Evolutionary conservation across 1,140 invertebrate genomes (phyloP).

Genomic region (Procambarus clarkii): DNA sequence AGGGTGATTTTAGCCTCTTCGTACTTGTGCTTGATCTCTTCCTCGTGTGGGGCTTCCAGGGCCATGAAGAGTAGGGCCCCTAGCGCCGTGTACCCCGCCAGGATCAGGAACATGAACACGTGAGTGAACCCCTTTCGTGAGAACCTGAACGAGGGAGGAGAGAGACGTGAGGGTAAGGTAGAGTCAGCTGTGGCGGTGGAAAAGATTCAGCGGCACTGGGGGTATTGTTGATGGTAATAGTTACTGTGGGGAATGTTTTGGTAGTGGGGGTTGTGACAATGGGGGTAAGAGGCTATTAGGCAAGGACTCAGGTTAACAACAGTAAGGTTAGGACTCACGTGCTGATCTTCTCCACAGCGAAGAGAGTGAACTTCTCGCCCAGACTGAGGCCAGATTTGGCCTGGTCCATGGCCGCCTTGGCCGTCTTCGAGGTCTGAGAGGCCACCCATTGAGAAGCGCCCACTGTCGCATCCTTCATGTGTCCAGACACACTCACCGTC

Average conservation of each 20-base stretch:
- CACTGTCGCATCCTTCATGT: constrained; percentile 56
- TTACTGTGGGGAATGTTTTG: too few relatives aligned
- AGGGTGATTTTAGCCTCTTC: constrained; percentile 75
- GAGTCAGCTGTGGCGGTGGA: too few relatives aligned
- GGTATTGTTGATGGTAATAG: too few relatives aligned
- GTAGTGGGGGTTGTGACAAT: too few relatives aligned
- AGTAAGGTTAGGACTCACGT: constrained; percentile 28
- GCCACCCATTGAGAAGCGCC: constrained; percentile 69
- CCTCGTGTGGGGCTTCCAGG: constrained; percentile 83
- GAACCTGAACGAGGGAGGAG: constrained; percentile 76
- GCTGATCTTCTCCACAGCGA: constrained; percentile 84
- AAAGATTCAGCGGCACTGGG: too few relatives aligned
- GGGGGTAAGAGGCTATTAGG: too few relatives aligned
- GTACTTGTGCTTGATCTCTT: constrained; percentile 78
- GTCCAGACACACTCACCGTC: constrained; percentile 62
- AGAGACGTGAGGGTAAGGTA: too few relatives aligned
- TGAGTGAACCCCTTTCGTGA: constrained; percentile 92
- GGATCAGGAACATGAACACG: constrained; percentile 86
- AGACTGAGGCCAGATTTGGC: constrained; percentile 86
- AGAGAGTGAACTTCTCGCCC: constrained; percentile 87
- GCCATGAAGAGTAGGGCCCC: constrained; percentile 86
- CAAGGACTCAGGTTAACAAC: too few relatives aligned
- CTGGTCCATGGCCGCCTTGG: constrained; percentile 71
- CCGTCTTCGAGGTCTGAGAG: constrained; percentile 65
- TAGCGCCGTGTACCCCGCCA: constrained; percentile 85